Conservation (phyloP, 2,113 vertebrate species). For the Coracopsis vasa region DNA sequence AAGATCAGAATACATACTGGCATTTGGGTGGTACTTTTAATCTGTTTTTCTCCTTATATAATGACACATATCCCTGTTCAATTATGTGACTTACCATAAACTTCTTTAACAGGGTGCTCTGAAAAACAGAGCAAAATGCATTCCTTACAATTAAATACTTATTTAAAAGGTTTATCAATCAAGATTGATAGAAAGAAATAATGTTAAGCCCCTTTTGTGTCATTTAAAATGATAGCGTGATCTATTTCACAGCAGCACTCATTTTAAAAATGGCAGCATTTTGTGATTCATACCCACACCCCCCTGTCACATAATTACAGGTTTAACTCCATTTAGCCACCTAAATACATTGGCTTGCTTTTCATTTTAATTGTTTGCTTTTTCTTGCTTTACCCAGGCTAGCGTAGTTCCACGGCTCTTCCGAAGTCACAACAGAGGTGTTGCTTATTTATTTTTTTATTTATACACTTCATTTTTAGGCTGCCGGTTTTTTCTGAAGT, state of each 20-base stretch:
- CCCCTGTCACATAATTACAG: background rate
- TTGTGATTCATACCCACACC: constrained; percentile 46
- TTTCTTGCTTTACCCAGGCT: background rate
- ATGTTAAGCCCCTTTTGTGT: constrained; percentile 22
- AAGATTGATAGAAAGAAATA: constrained; percentile 42
- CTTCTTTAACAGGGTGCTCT: background rate
- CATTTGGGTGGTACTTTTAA: constrained; percentile 21
- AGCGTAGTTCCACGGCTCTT: background rate
- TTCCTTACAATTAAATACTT: constrained; percentile 48
- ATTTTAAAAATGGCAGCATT: constrained; percentile 19
- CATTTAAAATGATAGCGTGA: background rate
- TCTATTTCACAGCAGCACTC: constrained; percentile 19
- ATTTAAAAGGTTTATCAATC: constrained; percentile 40
- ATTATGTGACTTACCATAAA: constrained; percentile 68
- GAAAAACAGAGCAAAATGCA: constrained; percentile 55
- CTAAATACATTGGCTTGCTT: constrained; percentile 8
- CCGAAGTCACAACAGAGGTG: background rate
- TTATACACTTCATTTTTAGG: background rate
- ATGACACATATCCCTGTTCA: constrained; percentile 63
- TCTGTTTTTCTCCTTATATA: constrained; percentile 60
- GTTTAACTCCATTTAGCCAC: constrained; percentile 29
- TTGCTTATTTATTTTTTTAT: background rate
- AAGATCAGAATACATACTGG: constrained; percentile 17
- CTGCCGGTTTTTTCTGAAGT: background rate
- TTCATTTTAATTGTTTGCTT: constrained; percentile 43